Conservation (phyloP, 2,888 invertebrate species). For the Cryptocephalus primarius region DNA sequence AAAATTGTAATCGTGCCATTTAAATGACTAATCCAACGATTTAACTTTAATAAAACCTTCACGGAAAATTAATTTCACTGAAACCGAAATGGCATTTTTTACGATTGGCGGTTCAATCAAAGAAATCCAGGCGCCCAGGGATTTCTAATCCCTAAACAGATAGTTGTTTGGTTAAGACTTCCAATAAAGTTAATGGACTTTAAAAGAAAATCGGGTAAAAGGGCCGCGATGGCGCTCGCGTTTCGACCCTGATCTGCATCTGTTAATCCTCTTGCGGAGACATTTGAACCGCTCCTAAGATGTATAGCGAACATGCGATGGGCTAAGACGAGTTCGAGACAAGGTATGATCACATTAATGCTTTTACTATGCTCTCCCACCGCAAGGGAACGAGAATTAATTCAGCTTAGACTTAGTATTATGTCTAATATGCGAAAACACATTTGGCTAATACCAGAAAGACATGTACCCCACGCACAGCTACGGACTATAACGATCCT, state of each 20-base stretch:
- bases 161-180: conserved; percentile 10
- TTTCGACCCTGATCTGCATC: conserved; percentile 29
- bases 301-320: conserved; percentile 30
- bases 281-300: conserved; percentile 35
- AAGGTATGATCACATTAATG: conserved; percentile 39
- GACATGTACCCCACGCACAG: conserved; percentile 14
- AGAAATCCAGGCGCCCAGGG: not conserved
- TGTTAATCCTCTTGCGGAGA: conserved; percentile 38
- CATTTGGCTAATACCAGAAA: conserved; percentile 32
- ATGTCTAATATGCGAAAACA: conserved; percentile 37
- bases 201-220: conserved; percentile 8
- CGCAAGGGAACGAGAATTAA: conserved; percentile 35
- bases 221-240: conserved; percentile 1
- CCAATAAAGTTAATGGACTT: conserved; percentile 13
- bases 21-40: too few species aligned
- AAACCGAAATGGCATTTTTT: not conserved
- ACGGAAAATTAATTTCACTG: not conserved
- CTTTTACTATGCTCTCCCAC: conserved; percentile 36
- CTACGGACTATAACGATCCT: too few species aligned
- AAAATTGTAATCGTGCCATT: too few species aligned
- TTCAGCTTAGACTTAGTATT: conserved; percentile 34
- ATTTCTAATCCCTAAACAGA: conserved; percentile 6
- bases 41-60: too few species aligned
- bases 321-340: conserved; percentile 34
- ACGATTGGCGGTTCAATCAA: not conserved